phyloP scores from a whole-genome alignment of 2,888 invertebrate species.

The Epinotia brunnichana region DNA sequence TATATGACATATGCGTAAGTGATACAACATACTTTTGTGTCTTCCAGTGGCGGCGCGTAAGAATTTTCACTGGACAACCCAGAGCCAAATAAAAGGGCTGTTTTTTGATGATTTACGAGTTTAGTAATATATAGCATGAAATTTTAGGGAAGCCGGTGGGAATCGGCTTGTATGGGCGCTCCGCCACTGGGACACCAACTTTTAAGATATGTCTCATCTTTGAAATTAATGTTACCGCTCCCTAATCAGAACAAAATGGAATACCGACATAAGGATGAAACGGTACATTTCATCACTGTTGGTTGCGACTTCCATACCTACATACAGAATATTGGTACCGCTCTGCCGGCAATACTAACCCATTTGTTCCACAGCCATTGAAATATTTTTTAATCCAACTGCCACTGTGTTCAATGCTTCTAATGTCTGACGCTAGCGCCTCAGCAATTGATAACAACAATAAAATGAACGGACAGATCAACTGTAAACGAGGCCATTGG shows the following conservation, averaged over 20 bases:
- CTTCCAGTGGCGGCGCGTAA: no score
- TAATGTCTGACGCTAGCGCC: conserved; percentile 52
- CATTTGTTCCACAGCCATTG: conserved; percentile 12
- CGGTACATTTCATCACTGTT: conserved; percentile 1
- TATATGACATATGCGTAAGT: neutral
- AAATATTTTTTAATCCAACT: conserved; percentile 33
- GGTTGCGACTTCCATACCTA: neutral
- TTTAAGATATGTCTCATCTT: neutral
- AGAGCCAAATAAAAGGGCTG: no score
- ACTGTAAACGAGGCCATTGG: conserved; percentile 50
- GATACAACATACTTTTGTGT: neutral
- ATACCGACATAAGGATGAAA: neutral
- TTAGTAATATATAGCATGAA: no score
- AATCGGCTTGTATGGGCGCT: no score
- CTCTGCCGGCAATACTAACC: neutral
- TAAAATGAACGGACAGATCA: conserved; percentile 56
- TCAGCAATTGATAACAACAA: conserved; percentile 70
- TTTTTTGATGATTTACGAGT: no score
- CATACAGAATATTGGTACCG: no score
- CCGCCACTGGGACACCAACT: no score
- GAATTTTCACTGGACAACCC: no score
- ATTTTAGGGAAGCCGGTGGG: no score
- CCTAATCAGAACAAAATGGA: neutral
- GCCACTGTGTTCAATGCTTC: conserved; percentile 30
- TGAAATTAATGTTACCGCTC: neutral